Conservation (phyloP, 2,113 vertebrate genomes). For the Geococcyx californianus region DNA sequence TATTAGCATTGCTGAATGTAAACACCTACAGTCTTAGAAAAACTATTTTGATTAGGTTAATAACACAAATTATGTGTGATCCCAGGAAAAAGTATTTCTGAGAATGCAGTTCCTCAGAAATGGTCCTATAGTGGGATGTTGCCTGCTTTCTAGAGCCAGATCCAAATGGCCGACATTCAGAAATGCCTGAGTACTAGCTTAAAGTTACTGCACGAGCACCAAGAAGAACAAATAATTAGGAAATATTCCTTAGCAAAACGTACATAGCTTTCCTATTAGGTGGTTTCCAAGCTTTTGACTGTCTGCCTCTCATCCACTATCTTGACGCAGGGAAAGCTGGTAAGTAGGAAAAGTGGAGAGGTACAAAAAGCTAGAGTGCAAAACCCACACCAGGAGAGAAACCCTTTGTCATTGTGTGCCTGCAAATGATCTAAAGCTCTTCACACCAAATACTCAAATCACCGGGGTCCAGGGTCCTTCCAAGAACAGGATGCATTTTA, state of each 20-base stretch:
- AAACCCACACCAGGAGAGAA: background rate
- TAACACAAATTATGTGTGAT: background rate
- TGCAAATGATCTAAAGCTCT: background rate
- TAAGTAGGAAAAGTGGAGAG: background rate
- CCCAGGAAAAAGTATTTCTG: background rate
- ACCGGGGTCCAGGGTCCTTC: background rate
- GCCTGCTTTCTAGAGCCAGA: background rate
- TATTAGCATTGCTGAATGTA: background rate
- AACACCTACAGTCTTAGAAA: background rate
- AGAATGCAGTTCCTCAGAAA: background rate
- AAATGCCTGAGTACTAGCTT: background rate
- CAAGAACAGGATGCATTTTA: background rate
- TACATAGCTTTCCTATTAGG: background rate
- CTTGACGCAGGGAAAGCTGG: background rate
- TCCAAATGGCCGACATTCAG: background rate
- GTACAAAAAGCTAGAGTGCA: background rate
- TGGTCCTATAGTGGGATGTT: background rate
- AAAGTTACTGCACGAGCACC: background rate
- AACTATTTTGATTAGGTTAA: slow-evolving; percentile 2
- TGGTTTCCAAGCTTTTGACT: background rate
- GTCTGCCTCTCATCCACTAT: background rate
- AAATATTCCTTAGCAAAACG: background rate
- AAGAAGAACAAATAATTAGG: background rate
- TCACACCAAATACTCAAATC: background rate
- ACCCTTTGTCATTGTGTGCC: background rate